These are phyloP conservation scores for Tinamus major DNA, from an alignment of 2,797 vertebrate genomes.

Conservation along the genomic window DNA sequence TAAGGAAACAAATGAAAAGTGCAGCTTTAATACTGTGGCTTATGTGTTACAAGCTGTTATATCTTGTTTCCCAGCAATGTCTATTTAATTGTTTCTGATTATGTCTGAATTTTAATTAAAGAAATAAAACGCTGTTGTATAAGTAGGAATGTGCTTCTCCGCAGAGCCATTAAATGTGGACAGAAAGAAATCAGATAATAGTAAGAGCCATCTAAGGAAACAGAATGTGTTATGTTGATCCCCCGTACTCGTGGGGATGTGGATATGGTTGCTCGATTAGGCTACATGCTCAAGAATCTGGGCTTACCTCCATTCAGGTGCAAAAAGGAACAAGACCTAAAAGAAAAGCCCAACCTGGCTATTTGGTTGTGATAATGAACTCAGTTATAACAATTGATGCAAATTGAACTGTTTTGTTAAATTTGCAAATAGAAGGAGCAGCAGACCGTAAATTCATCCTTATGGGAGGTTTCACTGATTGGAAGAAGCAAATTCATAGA, in stretches of 20 bases:
- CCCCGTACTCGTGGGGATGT: accelerated
- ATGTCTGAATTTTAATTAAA: slow-evolving; percentile 58
- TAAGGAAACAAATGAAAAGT: slow-evolving; percentile 56
- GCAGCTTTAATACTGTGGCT: slow-evolving; percentile 5
- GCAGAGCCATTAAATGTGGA: not conserved
- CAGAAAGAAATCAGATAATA: not conserved
- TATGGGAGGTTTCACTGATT: not conserved
- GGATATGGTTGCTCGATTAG: not conserved
- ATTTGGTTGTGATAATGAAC: not conserved
- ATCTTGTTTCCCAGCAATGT: not conserved
- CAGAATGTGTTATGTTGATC: not conserved
- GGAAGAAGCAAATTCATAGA: not conserved
- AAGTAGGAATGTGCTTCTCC: not conserved
- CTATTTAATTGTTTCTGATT: slow-evolving; percentile 19
- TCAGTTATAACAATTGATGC: not conserved
- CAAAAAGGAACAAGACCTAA: not conserved
- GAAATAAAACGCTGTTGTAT: not conserved
- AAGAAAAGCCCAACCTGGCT: not conserved
- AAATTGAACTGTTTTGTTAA: not conserved
- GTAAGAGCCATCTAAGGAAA: not conserved
- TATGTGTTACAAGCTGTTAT: slow-evolving; percentile 45
- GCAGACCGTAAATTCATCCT: not conserved
- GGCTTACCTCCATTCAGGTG: not conserved
- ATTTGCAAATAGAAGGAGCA: not conserved
- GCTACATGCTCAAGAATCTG: not conserved